Base-by-base conservation (phyloP, 2,888 invertebrate genomes). In the Megastigmus dorsalis region DNA sequence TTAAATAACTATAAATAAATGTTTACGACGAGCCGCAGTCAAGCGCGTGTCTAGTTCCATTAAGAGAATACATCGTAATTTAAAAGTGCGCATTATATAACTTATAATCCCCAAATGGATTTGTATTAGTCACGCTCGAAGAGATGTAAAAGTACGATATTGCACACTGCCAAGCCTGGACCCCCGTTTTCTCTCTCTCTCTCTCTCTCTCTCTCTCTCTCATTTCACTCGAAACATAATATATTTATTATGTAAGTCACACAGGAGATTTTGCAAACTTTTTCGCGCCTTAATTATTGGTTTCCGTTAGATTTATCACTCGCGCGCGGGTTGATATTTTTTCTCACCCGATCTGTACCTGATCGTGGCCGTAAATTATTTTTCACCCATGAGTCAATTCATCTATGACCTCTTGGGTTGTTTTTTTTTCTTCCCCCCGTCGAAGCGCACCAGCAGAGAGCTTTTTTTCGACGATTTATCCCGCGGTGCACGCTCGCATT, bases 221-320 rank as follows among this genome's bases (percentile, higher is more conserved):
- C 20, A 28, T 28, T 6, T 13, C 26, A 10, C 4, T 9, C n/a
- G 36, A 43, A 66, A 43, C 23, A 33, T 33, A 54, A 62, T 74
- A 60, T 54, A 38, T 48, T 38, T 59, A 62, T 74, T 74, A 57
- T 41, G 41, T 33, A 68, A 74, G 10, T n/a, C n/a, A n/a, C 28
- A 3, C 36, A 0, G 6, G 18, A 45, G 52, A 50, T 54, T 68
- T 38, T 20, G 28, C 52, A 23, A 33, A 45, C 43, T 50, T 54
- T 54, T 62, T 74, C 43, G 43, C 67, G 52, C 60, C 45, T 62
- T 67, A 62, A 74, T 67, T 62, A 66, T 66, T 30, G 30, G 54
- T 52, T 55, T 60, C 60, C 26, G 13, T 30, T 26, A 63, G 43
- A 65, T 63, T 70, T 62, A 70, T 70, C 69, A 54, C 69, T 20